phyloP scores from a whole-genome alignment of 2,113 vertebrate species.

The Elephas maximus region DNA sequence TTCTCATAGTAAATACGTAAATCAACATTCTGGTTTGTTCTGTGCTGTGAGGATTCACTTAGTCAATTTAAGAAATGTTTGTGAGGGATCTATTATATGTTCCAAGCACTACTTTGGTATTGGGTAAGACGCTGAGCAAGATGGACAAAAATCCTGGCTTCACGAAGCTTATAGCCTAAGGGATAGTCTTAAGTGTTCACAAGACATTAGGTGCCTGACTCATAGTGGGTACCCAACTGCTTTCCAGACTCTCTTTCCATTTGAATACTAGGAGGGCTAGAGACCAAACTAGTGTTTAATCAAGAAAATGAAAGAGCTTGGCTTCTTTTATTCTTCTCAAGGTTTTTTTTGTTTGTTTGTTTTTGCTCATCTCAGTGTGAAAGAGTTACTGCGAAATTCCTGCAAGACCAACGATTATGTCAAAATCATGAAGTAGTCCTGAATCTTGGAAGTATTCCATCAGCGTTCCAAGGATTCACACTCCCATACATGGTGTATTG shows the following conservation, averaged over 20 bases:
- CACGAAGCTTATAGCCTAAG: neutral
- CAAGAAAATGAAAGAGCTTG: neutral
- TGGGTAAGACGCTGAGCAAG: accelerated
- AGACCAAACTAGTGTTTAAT: neutral
- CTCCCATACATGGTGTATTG: neutral
- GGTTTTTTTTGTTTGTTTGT: neutral
- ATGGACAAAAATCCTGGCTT: neutral
- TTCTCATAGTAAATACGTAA: neutral
- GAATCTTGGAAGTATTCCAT: neutral
- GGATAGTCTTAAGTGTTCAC: neutral
- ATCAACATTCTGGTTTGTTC: neutral
- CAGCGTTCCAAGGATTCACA: neutral
- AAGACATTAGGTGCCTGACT: neutral
- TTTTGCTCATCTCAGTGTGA: neutral
- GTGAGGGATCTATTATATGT: neutral
- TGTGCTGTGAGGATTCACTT: neutral
- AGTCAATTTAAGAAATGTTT: neutral
- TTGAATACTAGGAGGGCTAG: neutral
- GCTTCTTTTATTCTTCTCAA: neutral
- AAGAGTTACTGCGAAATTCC: neutral
- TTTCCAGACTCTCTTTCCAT: neutral
- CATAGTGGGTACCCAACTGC: neutral
- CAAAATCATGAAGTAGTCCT: neutral
- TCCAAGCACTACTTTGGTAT: neutral
- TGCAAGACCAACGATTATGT: neutral